A percentile compares a stretch with the other conserved stretches of the same genome.
phyloP scores from a whole-genome alignment of 1,140 invertebrate species.

The Drosophila asahinai region DNA sequence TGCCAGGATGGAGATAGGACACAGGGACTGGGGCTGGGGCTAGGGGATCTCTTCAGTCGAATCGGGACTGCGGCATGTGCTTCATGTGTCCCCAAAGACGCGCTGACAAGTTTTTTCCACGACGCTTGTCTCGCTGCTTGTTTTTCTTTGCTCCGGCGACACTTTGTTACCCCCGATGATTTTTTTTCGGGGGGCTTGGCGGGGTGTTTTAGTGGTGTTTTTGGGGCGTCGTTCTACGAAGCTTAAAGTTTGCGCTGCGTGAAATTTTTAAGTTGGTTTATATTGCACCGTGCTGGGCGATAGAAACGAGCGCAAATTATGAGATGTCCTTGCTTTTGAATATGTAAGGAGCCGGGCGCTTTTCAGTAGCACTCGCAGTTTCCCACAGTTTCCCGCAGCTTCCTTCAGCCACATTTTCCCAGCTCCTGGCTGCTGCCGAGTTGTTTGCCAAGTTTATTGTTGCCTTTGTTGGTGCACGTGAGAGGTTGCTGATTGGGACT shows the following conservation, averaged over 20 bases:
- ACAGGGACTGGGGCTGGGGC: neutral
- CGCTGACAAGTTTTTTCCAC: constrained; percentile 52
- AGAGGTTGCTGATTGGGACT: constrained; percentile 54
- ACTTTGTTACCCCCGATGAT: constrained; percentile 28
- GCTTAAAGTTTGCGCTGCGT: constrained; percentile 61
- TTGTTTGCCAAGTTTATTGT: constrained; percentile 63
- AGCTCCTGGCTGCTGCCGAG: constrained; percentile 13
- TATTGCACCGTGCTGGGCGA: constrained; percentile 42
- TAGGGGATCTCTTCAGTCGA: constrained; percentile 15
- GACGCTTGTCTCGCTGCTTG: constrained; percentile 27
- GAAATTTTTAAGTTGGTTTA: constrained; percentile 66
- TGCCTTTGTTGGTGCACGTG: constrained; percentile 51
- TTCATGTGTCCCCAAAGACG: constrained; percentile 57
- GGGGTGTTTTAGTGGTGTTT: neutral
- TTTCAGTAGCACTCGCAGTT: neutral
- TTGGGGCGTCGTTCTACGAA: constrained; percentile 1
- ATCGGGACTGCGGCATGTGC: constrained; percentile 49
- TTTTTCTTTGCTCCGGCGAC: constrained; percentile 44
- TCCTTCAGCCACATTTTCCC: constrained; percentile 2
- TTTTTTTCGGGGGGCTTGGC: neutral
- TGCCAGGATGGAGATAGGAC: constrained; percentile 21
- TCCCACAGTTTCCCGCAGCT: neutral
- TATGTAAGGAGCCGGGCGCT: constrained; percentile 35
- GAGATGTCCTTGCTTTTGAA: constrained; percentile 59
- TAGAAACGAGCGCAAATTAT: constrained; percentile 54